Conservation (phyloP, 2,888 invertebrate genomes). For the Hirtodrosophila confusa region DNA sequence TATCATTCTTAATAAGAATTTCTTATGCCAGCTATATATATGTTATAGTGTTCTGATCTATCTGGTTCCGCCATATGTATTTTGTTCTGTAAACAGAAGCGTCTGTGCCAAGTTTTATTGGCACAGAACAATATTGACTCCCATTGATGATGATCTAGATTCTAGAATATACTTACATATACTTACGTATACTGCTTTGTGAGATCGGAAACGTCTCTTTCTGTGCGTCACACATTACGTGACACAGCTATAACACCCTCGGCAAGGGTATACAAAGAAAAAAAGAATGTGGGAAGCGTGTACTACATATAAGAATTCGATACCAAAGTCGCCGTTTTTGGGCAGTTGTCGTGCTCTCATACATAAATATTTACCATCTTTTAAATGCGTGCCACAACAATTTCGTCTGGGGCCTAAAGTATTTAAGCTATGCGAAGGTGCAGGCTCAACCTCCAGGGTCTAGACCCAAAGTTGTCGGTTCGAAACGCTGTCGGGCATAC, state of each 20-base stretch:
- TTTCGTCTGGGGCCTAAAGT: constrained; percentile 6
- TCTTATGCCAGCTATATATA: no score
- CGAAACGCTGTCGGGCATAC: constrained; percentile 45
- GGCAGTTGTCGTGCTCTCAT: constrained; percentile 10
- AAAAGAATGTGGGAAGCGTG: constrained; percentile 25
- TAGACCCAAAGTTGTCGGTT: constrained; percentile 9
- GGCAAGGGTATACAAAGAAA: not conserved
- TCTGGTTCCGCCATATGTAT: no score
- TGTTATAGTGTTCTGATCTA: no score
- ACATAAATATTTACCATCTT: constrained; percentile 26
- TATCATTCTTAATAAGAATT: no score
- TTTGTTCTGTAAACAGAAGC: no score
- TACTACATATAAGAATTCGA: constrained; percentile 21
- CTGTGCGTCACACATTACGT: not conserved
- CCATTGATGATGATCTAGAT: no score
- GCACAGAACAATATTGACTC: no score
- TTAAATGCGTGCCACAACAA: constrained; percentile 14
- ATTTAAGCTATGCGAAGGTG: constrained; percentile 23
- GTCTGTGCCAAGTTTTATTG: no score
- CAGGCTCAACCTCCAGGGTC: not conserved
- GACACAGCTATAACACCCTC: not conserved
- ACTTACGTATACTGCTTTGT: no score
- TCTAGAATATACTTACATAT: no score
- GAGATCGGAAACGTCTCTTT: no score
- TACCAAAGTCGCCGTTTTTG: constrained; percentile 16